phyloP scores from a whole-genome alignment of 2,888 invertebrate species.

The Andrena camellia region DNA sequence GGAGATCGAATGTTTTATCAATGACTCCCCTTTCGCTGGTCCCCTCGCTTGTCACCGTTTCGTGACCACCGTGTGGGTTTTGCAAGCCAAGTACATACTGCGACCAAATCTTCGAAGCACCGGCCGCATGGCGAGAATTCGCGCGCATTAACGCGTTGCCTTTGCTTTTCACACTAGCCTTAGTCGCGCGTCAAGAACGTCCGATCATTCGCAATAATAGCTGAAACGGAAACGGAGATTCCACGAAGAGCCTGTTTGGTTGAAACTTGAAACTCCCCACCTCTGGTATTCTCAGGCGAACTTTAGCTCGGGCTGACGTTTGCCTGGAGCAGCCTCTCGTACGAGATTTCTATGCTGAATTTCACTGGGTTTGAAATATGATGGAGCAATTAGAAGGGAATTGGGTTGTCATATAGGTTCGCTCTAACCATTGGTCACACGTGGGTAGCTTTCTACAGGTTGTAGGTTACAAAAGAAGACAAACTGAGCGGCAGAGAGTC shows the following conservation, averaged over 20 bases:
- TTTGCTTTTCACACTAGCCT: background rate
- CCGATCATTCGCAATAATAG: background rate
- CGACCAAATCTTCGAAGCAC: background rate
- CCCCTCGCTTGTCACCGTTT: background rate
- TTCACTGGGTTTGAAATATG: no score
- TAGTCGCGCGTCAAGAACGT: background rate
- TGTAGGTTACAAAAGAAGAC: no score
- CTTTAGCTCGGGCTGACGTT: no score
- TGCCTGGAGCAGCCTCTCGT: no score
- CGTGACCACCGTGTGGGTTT: background rate
- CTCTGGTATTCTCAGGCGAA: background rate
- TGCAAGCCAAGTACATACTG: background rate
- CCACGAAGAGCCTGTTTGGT: background rate
- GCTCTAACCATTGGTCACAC: no score
- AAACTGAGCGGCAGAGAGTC: no score
- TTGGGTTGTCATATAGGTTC: no score
- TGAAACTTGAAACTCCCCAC: background rate
- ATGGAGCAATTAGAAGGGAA: no score
- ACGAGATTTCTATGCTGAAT: no score
- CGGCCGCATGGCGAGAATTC: background rate
- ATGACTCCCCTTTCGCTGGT: background rate
- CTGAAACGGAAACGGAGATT: background rate
- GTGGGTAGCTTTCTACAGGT: no score
- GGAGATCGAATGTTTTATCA: slow-evolving; percentile 11
- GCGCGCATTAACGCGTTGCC: background rate